Conservation (phyloP, 2,888 invertebrate genomes). For the Patella pellucida region DNA sequence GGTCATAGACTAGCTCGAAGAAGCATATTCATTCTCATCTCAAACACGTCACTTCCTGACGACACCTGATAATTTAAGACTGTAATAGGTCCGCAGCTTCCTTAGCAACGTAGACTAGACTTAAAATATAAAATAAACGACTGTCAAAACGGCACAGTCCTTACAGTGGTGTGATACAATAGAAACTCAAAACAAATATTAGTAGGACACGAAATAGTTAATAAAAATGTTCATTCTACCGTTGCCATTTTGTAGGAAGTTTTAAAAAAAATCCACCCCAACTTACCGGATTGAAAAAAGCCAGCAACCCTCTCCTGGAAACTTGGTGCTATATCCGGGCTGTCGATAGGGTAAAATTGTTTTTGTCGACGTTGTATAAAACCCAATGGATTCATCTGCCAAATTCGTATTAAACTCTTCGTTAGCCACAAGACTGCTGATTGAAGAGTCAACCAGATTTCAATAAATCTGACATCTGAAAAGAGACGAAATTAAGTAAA, state of each 20-base stretch:
- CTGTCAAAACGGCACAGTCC: too few species aligned
- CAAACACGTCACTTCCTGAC: too few species aligned
- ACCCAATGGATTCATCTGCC: constrained; percentile 49
- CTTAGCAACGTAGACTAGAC: too few species aligned
- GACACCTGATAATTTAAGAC: too few species aligned
- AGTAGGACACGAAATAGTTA: too few species aligned
- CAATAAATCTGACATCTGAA: constrained; percentile 23
- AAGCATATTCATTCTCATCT: too few species aligned
- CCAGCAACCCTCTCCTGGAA: constrained; percentile 42
- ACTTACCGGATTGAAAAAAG: constrained; percentile 45
- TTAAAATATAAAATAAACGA: too few species aligned
- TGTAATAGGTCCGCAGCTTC: too few species aligned
- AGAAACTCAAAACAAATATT: too few species aligned
- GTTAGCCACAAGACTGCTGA: constrained; percentile 35
- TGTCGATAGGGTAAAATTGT: constrained; percentile 44
- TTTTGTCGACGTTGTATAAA: constrained; percentile 45
- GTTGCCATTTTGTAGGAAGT: background rate
- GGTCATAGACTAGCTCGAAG: too few species aligned
- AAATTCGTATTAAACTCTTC: constrained; percentile 33
- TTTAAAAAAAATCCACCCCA: background rate
- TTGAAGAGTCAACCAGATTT: constrained; percentile 32
- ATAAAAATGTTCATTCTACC: too few species aligned
- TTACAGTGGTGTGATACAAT: too few species aligned
- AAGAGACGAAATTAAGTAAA: background rate
- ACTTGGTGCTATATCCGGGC: constrained; percentile 46